Conservation (phyloP, 1,140 invertebrate species). For the Saccostrea echinata region DNA sequence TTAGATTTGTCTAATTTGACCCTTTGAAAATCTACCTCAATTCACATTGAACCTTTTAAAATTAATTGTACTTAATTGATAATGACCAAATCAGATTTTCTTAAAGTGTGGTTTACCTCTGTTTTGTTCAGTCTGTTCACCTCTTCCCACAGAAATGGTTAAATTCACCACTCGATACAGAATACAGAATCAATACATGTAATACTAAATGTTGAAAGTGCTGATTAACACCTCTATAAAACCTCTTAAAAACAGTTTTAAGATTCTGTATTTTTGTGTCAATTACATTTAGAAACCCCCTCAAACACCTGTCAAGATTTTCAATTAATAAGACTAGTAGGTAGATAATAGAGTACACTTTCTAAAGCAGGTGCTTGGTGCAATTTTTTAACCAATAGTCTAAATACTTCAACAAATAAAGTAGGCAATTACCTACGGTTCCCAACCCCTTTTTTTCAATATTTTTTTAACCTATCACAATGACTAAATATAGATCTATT, state of each 20-base stretch:
- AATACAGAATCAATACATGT: too few relatives aligned
- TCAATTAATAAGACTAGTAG: neutral
- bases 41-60: too few relatives aligned
- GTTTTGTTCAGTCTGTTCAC: neutral
- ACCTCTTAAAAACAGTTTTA: neutral
- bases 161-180: too few relatives aligned
- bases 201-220: neutral
- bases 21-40: too few relatives aligned
- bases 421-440: neutral
- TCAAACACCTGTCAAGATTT: conserved; percentile 6
- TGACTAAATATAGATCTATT: neutral
- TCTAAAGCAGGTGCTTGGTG: neutral
- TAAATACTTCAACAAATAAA: conserved; percentile 21
- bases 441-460: neutral
- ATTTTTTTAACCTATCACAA: neutral
- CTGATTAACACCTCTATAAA: neutral
- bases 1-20: too few relatives aligned
- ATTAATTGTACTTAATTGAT: neutral
- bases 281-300: neutral
- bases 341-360: neutral
- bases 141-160: too few relatives aligned
- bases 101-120: neutral
- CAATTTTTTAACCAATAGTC: neutral
- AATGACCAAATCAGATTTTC: neutral
- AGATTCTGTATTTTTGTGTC: neutral